These are phyloP conservation scores for Ptycholaimellus sp. DNA, from an alignment of 2,888 invertebrate genomes.

Conservation along the genomic window DNA sequence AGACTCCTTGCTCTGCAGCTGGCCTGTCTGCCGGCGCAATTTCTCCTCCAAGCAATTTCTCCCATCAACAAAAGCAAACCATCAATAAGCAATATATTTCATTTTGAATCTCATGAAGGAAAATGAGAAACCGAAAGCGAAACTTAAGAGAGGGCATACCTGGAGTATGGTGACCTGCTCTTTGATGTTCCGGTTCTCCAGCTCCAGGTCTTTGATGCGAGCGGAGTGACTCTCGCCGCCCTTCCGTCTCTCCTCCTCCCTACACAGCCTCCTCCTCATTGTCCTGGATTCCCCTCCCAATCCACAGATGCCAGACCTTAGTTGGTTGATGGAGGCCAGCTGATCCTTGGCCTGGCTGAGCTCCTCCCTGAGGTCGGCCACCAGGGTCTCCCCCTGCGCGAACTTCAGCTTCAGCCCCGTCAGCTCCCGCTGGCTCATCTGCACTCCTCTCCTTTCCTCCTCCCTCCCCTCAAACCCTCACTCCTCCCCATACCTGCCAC, in stretches of 20 bases:
- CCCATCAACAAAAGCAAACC: not conserved
- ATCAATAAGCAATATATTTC: not conserved
- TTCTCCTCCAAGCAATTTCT: not conserved
- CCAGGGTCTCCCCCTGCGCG: conserved; percentile 11
- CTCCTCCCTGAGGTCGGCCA: conserved; percentile 13
- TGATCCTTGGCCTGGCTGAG: conserved; percentile 6
- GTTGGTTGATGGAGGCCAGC: too few relatives aligned
- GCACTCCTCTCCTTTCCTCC: too few relatives aligned
- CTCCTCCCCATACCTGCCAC: conserved; percentile 9
- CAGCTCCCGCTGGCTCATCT: not conserved
- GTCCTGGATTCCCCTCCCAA: too few relatives aligned
- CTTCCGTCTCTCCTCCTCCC: too few relatives aligned
- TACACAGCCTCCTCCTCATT: too few relatives aligned
- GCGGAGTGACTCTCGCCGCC: conserved; percentile 1
- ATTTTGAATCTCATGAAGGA: not conserved
- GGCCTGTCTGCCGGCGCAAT: not conserved
- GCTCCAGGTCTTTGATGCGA: conserved; percentile 11
- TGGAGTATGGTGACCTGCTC: conserved; percentile 12
- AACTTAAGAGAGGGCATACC: too few relatives aligned
- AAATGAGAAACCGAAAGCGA: not conserved
- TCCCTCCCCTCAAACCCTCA: too few relatives aligned
- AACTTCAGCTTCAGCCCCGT: not conserved
- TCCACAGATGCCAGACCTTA: too few relatives aligned
- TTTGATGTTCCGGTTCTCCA: conserved; percentile 18
- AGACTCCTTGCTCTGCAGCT: too few relatives aligned